phyloP scores from a whole-genome alignment of 2,888 invertebrate species.

The Celastrina argiolus region DNA sequence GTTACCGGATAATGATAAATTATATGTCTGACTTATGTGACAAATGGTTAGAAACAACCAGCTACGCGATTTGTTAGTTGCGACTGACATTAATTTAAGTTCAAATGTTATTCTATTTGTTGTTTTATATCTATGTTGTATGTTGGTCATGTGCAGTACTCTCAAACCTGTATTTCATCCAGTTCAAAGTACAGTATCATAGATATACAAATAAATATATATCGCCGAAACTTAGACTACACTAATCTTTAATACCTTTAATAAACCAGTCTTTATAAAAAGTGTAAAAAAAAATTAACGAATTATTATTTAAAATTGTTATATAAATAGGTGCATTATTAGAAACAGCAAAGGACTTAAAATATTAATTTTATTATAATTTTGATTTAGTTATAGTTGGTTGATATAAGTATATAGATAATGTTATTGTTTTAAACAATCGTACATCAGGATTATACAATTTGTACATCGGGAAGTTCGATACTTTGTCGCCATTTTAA shows the following conservation, averaged over 20 bases:
- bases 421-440: background rate
- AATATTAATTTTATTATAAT: background rate
- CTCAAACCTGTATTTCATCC: too few species aligned
- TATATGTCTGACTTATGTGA: background rate
- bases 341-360: slow-evolving; percentile 10
- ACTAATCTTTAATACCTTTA: too few species aligned
- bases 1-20: background rate
- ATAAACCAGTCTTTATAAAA: too few species aligned
- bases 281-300: background rate
- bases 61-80: too few species aligned
- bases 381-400: background rate
- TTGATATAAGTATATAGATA: too few species aligned
- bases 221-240: too few species aligned
- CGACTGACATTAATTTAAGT: background rate
- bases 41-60: background rate
- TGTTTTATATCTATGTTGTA: background rate
- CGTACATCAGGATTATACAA: background rate
- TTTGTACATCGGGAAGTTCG: background rate
- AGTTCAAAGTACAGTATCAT: background rate
- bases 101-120: background rate
- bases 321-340: background rate
- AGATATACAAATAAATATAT: background rate
- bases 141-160: background rate
- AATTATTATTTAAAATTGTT: background rate
- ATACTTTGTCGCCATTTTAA: background rate